Conservation (phyloP, 2,113 vertebrate genomes). For the Petrocephalus zakoni region DNA sequence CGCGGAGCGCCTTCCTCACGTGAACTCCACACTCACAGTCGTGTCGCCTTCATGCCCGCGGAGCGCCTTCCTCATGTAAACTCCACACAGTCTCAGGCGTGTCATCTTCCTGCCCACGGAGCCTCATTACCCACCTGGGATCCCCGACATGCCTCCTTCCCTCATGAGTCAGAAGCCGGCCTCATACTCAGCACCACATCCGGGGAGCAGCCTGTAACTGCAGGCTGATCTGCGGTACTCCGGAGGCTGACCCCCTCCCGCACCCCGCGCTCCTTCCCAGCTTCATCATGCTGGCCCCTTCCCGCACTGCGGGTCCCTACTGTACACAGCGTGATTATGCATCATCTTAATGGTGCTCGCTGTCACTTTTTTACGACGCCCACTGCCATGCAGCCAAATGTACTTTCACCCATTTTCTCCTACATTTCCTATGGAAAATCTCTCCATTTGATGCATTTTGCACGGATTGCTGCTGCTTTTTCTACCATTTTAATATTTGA, state of each 20-base stretch:
- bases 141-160: background rate
- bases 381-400: background rate
- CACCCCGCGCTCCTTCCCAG: background rate
- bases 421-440: background rate
- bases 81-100: background rate
- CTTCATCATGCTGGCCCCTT: background rate
- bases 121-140: background rate
- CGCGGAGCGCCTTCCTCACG: no score
- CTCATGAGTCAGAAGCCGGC: background rate
- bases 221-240: background rate
- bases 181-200: background rate
- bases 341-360: background rate
- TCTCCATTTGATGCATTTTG: background rate
- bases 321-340: background rate
- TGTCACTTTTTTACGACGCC: slow-evolving; percentile 36
- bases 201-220: background rate
- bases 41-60: no score
- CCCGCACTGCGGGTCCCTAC: background rate
- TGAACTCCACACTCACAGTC: no score
- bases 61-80: background rate
- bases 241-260: background rate
- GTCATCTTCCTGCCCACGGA: background rate
- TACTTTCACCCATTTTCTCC: background rate
- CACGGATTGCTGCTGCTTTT: background rate
- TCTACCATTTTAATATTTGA: background rate